Conservation (phyloP, 2,797 vertebrate species). For the Coregonus suidteri region DNA sequence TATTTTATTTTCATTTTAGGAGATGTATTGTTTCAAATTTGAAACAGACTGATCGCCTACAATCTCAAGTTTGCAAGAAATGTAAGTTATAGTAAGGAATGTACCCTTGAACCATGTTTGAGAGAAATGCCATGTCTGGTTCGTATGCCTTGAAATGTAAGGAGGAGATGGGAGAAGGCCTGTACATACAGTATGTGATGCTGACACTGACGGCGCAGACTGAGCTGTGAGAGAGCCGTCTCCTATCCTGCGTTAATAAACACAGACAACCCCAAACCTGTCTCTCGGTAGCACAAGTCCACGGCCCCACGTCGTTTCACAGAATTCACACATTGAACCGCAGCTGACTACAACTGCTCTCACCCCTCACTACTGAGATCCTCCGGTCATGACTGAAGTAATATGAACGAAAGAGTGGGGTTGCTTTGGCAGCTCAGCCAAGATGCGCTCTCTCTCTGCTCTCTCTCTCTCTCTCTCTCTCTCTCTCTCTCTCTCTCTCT, state of each 20-base stretch:
- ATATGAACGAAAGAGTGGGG: slow-evolving; percentile 36
- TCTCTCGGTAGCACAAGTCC: slow-evolving; percentile 51
- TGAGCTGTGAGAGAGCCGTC: slow-evolving; percentile 15
- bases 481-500: too few species aligned
- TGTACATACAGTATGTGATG: too few species aligned
- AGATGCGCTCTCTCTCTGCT: background rate
- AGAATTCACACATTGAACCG: slow-evolving; percentile 52
- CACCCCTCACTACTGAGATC: slow-evolving; percentile 38
- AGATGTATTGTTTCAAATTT: slow-evolving; percentile 67
- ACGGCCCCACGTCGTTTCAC: slow-evolving; percentile 60
- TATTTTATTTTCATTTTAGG: slow-evolving; percentile 60
- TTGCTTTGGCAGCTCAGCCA: slow-evolving; percentile 26
- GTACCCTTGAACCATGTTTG: slow-evolving; percentile 51
- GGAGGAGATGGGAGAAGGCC: too few species aligned
- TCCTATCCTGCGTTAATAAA: slow-evolving; percentile 54
- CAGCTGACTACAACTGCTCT: slow-evolving; percentile 36
- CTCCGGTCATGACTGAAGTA: slow-evolving; percentile 52
- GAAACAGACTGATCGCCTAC: too few species aligned
- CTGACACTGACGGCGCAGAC: too few species aligned
- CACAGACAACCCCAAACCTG: slow-evolving; percentile 35
- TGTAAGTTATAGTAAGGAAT: slow-evolving; percentile 14
- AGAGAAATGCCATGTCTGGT: background rate
- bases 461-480: too few species aligned
- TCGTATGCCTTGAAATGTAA: background rate
- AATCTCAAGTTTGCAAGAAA: too few species aligned